These are phyloP conservation scores for Pteria penguin DNA, from an alignment of 2,888 invertebrate genomes.

Conservation along the genomic window DNA sequence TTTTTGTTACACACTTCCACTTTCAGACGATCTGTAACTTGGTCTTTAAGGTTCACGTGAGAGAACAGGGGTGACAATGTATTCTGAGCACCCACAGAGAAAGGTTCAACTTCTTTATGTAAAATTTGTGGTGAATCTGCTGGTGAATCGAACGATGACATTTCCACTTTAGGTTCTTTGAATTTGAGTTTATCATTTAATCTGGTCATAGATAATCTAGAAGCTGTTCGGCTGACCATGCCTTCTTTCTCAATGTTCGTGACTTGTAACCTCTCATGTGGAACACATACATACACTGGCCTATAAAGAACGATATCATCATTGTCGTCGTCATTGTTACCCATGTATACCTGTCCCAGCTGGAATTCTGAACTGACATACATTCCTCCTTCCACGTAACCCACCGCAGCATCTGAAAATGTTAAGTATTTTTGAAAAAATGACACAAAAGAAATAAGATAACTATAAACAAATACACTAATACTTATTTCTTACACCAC, in stretches of 20 bases:
- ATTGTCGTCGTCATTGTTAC: conserved; percentile 83
- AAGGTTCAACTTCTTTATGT: background rate
- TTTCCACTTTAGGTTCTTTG: conserved; percentile 7
- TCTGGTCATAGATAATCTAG: conserved; percentile 42
- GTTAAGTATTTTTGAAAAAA: background rate
- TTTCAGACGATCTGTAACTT: background rate
- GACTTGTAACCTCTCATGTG: conserved; percentile 61
- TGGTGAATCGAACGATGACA: background rate
- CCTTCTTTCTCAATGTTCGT: conserved; percentile 53
- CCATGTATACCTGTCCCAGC: conserved; percentile 89
- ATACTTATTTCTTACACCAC: no score
- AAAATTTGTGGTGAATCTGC: background rate
- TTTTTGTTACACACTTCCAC: background rate
- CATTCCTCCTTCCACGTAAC: conserved; percentile 88
- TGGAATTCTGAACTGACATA: conserved; percentile 89
- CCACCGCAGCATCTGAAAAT: conserved; percentile 85
- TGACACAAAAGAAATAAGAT: background rate
- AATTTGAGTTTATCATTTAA: conserved; percentile 19
- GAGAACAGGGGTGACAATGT: conserved; percentile 19
- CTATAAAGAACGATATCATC: conserved; percentile 85
- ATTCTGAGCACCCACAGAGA: background rate
- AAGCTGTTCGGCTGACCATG: conserved; percentile 35
- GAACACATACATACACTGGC: conserved; percentile 78
- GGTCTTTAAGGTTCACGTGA: background rate
- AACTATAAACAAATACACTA: no score